Conservation (phyloP, 1,140 invertebrate genomes). For the Drosophila fuyamai region DNA sequence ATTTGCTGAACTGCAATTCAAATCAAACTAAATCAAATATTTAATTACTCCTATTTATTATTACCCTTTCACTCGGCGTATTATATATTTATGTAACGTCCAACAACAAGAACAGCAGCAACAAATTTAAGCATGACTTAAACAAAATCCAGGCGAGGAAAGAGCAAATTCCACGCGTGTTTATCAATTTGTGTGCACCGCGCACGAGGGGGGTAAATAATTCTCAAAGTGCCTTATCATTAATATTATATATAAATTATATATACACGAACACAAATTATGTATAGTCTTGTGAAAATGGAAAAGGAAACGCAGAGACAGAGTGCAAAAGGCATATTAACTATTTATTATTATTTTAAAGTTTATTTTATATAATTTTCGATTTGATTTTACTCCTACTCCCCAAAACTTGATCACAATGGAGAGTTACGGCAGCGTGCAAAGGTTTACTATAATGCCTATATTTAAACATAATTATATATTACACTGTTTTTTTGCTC, state of each 20-base stretch:
- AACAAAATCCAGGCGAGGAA: constrained; percentile 1
- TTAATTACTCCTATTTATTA: constrained; percentile 42
- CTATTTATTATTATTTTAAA: constrained; percentile 72
- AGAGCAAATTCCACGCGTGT: constrained; percentile 24
- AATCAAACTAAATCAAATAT: constrained; percentile 38
- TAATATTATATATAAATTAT: constrained; percentile 62
- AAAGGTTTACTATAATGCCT: constrained; percentile 31
- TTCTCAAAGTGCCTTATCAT: constrained; percentile 80
- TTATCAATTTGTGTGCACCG: constrained; percentile 17
- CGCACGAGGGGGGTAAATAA: constrained; percentile 56
- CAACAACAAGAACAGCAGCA: neutral
- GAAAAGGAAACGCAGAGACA: constrained; percentile 21
- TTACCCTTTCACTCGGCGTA: constrained; percentile 7
- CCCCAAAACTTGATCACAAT: constrained; percentile 22
- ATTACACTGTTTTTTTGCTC: constrained; percentile 31
- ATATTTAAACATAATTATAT: constrained; percentile 31
- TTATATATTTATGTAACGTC: constrained; percentile 10
- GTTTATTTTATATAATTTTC: constrained; percentile 49
- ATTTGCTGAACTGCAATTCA: constrained; percentile 7
- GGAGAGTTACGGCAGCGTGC: constrained; percentile 38
- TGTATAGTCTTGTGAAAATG: constrained; percentile 42
- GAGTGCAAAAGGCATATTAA: constrained; percentile 44
- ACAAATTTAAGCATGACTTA: constrained; percentile 17
- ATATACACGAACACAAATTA: constrained; percentile 33
- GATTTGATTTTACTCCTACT: constrained; percentile 40